A percentile compares a stretch with the other conserved stretches of the same genome.
phyloP scores from a whole-genome alignment of 2,888 invertebrate species.

The Syritta pipiens region DNA sequence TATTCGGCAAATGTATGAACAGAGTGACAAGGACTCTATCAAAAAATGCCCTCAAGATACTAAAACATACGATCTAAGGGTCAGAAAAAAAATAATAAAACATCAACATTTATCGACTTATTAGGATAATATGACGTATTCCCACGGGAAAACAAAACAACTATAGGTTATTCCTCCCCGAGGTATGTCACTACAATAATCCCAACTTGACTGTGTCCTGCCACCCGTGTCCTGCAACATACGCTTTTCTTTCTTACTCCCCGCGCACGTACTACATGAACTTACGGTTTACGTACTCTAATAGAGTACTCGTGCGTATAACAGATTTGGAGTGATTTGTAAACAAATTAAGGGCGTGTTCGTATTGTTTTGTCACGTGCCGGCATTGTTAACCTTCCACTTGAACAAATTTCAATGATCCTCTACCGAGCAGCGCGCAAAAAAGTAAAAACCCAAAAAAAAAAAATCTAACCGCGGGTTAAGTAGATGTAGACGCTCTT shows the following conservation, averaged over 20 bases:
- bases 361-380: slow-evolving; percentile 74
- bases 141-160: slow-evolving; percentile 53
- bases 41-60: too few species aligned
- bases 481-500: too few species aligned
- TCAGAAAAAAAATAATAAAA: too few species aligned
- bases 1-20: too few species aligned
- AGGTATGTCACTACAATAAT: slow-evolving; percentile 53
- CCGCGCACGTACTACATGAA: slow-evolving; percentile 30
- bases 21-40: too few species aligned
- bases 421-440: slow-evolving; percentile 27
- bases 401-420: slow-evolving; percentile 71
- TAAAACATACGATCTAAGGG: too few species aligned
- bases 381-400: slow-evolving; percentile 77
- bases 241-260: slow-evolving; percentile 12
- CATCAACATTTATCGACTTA: slow-evolving; percentile 49
- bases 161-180: slow-evolving; percentile 50
- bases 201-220: slow-evolving; percentile 56
- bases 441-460: slow-evolving; percentile 19
- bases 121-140: slow-evolving; percentile 56
- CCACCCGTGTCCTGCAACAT: slow-evolving; percentile 30
- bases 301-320: slow-evolving; percentile 76
- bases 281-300: slow-evolving; percentile 60
- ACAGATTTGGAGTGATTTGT: slow-evolving; percentile 79
- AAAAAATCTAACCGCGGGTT: too few species aligned
- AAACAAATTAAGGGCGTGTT: slow-evolving; percentile 79